A percentile compares a stretch with the other conserved stretches of the same genome.
Evolutionary conservation across 2,113 vertebrate species (phyloP).

Genomic region (Vulpes ferrilata): DNA sequence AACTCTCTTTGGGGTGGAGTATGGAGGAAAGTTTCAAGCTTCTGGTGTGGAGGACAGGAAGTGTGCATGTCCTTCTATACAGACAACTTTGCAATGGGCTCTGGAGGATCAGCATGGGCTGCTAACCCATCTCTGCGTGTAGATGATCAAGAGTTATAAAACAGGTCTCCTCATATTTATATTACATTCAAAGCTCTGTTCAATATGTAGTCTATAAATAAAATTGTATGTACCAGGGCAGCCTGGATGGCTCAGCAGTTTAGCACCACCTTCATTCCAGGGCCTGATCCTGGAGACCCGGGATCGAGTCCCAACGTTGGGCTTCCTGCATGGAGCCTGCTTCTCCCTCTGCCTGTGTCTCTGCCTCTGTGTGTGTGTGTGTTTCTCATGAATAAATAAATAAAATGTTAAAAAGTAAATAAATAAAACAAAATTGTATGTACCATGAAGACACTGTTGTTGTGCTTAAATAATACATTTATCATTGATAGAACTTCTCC

Average conservation of each 20-base stretch:
- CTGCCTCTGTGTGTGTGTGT: too few relatives aligned
- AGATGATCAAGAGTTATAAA: background rate
- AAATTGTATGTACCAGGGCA: background rate
- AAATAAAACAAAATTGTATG: slow-evolving; percentile 1
- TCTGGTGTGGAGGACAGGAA: background rate
- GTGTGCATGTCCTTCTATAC: background rate
- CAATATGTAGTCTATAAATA: background rate
- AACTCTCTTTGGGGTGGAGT: slow-evolving; percentile 44
- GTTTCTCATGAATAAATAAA: too few relatives aligned
- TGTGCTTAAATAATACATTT: background rate
- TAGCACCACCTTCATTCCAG: too few relatives aligned
- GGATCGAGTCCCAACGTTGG: too few relatives aligned
- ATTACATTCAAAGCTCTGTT: slow-evolving; percentile 29
- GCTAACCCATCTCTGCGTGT: background rate
- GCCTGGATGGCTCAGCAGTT: too few relatives aligned
- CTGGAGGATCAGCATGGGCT: accelerated
- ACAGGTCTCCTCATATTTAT: background rate
- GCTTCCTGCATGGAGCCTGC: too few relatives aligned
- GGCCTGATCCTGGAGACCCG: too few relatives aligned
- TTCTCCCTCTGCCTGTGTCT: too few relatives aligned
- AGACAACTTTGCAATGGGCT: background rate
- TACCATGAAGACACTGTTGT: background rate
- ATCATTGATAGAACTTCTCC: background rate
- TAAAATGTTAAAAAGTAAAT: too few relatives aligned
- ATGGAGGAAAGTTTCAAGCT: slow-evolving; percentile 15